Conservation (phyloP, 2,113 vertebrate genomes). For the Candoia aspera region DNA sequence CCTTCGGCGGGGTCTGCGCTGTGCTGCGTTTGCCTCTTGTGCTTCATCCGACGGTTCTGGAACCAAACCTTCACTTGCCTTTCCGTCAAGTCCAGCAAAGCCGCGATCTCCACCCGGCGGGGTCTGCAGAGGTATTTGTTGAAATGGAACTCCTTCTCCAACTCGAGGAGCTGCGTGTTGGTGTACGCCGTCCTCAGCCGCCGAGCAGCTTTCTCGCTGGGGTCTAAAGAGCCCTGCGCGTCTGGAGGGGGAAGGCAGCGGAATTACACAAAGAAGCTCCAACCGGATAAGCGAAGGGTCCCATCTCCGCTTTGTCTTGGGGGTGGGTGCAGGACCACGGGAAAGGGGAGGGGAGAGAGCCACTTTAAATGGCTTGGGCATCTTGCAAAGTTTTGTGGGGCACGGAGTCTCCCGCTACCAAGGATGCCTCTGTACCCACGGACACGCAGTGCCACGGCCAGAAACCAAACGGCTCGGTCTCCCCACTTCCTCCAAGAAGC, state of each 20-base stretch:
- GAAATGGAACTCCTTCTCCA: slow-evolving; percentile 99
- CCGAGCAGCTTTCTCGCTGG: slow-evolving; percentile 68
- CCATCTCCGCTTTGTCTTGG: background rate
- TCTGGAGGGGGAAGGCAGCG: slow-evolving; percentile 68
- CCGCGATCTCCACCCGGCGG: slow-evolving; percentile 92
- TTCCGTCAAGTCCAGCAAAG: slow-evolving; percentile 91
- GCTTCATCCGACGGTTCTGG: slow-evolving; percentile 97
- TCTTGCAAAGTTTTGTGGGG: background rate
- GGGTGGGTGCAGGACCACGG: background rate
- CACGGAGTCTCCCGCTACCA: background rate
- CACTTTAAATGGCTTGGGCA: background rate
- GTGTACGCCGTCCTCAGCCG: slow-evolving; percentile 95
- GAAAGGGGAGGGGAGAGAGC: background rate
- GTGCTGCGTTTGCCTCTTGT: slow-evolving; percentile 90
- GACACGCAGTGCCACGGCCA: background rate
- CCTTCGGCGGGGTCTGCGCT: slow-evolving; percentile 77
- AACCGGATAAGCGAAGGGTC: background rate
- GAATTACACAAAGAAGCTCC: background rate
- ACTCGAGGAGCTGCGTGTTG: slow-evolving; percentile 94
- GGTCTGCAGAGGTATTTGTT: slow-evolving; percentile 96
- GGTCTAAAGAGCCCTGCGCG: slow-evolving; percentile 76
- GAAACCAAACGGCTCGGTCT: background rate
- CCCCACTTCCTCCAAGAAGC: no score
- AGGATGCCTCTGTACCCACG: background rate
- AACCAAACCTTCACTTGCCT: slow-evolving; percentile 98